A percentile compares a stretch with the other conserved stretches of the same genome.
Conservation (phyloP, 1,140 invertebrate genomes). For the Triops longicaudatus region DNA sequence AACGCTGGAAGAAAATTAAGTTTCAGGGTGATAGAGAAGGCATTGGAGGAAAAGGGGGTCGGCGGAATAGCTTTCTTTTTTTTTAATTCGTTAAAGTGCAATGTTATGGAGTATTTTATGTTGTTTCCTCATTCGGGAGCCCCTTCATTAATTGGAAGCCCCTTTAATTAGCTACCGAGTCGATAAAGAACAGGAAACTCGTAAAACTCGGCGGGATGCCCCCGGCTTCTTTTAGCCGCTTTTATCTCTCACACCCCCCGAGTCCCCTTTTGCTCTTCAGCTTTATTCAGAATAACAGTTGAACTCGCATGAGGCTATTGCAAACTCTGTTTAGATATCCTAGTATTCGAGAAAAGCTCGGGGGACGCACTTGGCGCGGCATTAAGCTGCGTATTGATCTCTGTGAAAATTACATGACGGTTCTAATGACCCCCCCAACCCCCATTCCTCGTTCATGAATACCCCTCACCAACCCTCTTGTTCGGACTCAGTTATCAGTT, state of each 20-base stretch:
- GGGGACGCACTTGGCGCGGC: neutral
- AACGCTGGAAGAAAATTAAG: neutral
- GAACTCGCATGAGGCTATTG: slow-evolving; percentile 6
- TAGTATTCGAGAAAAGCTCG: neutral
- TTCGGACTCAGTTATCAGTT: neutral
- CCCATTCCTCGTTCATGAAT: neutral
- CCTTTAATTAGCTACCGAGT: slow-evolving; percentile 15
- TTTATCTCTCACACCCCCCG: slow-evolving; percentile 4
- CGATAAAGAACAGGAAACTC: slow-evolving; percentile 15
- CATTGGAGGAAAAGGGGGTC: neutral
- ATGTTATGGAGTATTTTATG: slow-evolving; percentile 13
- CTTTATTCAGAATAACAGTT: slow-evolving; percentile 7
- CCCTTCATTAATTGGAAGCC: slow-evolving; percentile 14
- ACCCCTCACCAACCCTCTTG: neutral
- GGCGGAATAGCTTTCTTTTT: neutral
- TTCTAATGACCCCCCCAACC: neutral
- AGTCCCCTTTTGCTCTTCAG: neutral
- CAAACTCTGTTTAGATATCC: neutral
- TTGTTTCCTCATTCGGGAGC: slow-evolving; percentile 11
- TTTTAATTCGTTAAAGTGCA: neutral
- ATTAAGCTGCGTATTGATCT: slow-evolving; percentile 15
- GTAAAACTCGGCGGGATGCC: slow-evolving; percentile 13
- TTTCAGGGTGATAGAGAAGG: neutral
- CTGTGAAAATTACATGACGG: slow-evolving; percentile 11
- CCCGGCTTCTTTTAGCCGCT: slow-evolving; percentile 6